Base-by-base conservation (phyloP, 2,888 invertebrate species). In the Dasypogon diadema region DNA sequence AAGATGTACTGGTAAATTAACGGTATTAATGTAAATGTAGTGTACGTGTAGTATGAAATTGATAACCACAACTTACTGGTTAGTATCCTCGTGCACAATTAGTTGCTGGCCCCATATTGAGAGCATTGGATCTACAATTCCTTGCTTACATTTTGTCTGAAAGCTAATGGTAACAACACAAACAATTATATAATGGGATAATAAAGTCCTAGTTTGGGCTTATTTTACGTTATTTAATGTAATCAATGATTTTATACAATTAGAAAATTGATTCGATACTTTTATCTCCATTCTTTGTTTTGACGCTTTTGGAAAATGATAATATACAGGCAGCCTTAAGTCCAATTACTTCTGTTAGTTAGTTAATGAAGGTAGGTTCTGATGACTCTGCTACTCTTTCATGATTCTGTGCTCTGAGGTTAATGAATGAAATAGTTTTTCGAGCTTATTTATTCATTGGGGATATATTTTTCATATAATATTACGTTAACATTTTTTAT, bases 51-150 rank as follows among this genome's bases (percentile, higher is more conserved):
- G 30, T 54, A 70, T 70, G 70, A 70, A 56, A 73, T 73, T 73
- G 56, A 73, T 75, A 79, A 54, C 77, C 79, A 79, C 86, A 85
- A 95, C 95, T 94, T 94, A 96, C 96, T 95, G 95, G 90, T 95
- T 94, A 87, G 95, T 95, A 90, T 96, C 96, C 92, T 96, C 96
- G 92, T 95, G 95, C 89, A 96, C 94, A 91, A 96, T 95, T 91
- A 96, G 94, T 92, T 96, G 96, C 90, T 96, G 96, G 89, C 96
- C 96, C 96, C 96, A 96, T 90, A 96, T 96, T 90, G 94, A 95
- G 90, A 96, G 94, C 95, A 96, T 96, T 90, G 96, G 96, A 92
- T 96, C 96, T 92, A 96, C 94, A 92, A 96, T 95, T 92, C 96
- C 96, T 91, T 94, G 94, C 92, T 95, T 95, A 90, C 91, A 91